phyloP scores from a whole-genome alignment of 2,797 vertebrate species.

The Sebastes goodei region DNA sequence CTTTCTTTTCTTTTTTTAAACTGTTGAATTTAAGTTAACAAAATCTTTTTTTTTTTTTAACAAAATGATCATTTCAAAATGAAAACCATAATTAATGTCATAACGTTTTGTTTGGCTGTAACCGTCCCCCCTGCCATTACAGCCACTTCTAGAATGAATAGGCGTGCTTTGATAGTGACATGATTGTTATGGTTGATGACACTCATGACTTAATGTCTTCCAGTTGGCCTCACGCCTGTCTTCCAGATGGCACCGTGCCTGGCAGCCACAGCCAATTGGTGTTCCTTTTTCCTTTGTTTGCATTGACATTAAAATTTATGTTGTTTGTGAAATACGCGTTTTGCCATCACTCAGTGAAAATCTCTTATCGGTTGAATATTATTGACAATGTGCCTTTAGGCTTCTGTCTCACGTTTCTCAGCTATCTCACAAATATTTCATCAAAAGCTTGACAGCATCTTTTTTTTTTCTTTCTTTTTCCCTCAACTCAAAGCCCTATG shows the following conservation, averaged over 20 bases:
- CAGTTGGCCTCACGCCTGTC: slow-evolving; percentile 80
- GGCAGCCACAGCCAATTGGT: slow-evolving; percentile 63
- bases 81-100: slow-evolving; percentile 28
- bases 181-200: slow-evolving; percentile 81
- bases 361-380: slow-evolving; percentile 48
- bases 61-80: slow-evolving; percentile 25
- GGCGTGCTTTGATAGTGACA: slow-evolving; percentile 72
- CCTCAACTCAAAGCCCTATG: slow-evolving; percentile 12
- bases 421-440: slow-evolving; percentile 47
- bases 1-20: not conserved
- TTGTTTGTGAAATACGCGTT: slow-evolving; percentile 46
- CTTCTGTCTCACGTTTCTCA: slow-evolving; percentile 41
- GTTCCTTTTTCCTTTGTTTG: slow-evolving; percentile 66
- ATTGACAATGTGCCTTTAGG: slow-evolving; percentile 42
- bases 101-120: slow-evolving; percentile 37
- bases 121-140: slow-evolving; percentile 43
- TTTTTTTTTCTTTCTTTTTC: not conserved
- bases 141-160: slow-evolving; percentile 63
- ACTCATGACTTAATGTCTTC: slow-evolving; percentile 81
- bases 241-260: slow-evolving; percentile 80
- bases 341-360: slow-evolving; percentile 46
- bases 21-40: not conserved
- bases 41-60: not conserved
- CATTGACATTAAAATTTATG: slow-evolving; percentile 70
- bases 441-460: slow-evolving; percentile 45